These are phyloP conservation scores for Villa cingulata DNA, from an alignment of 2,888 invertebrate genomes.

Conservation along the genomic window DNA sequence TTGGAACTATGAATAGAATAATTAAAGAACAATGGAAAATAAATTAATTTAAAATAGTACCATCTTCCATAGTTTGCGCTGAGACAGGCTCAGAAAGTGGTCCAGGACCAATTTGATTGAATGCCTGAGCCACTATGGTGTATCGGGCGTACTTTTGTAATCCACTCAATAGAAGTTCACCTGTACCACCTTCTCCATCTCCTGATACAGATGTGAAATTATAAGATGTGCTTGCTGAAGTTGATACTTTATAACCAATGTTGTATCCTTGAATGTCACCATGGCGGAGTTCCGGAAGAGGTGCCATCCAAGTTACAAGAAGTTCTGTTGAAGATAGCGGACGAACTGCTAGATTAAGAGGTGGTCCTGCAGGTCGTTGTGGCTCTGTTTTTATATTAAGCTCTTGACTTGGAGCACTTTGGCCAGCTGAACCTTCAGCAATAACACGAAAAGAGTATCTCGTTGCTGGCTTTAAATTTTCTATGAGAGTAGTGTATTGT, in stretches of 20 bases:
- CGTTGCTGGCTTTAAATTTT: constrained; percentile 56
- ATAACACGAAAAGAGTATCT: constrained; percentile 55
- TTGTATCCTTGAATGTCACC: constrained; percentile 66
- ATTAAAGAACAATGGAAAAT: too few relatives aligned
- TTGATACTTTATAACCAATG: constrained; percentile 41
- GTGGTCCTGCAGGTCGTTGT: constrained; percentile 56
- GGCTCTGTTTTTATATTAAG: constrained; percentile 51
- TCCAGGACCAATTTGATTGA: constrained; percentile 60
- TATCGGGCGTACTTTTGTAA: constrained; percentile 53
- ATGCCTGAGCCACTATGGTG: constrained; percentile 56
- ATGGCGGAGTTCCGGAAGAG: constrained; percentile 52
- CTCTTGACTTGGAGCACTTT: constrained; percentile 52
- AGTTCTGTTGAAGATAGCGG: constrained; percentile 61
- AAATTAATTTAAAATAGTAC: too few relatives aligned
- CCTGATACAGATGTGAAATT: constrained; percentile 56
- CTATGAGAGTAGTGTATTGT: constrained; percentile 48
- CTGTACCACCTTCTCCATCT: constrained; percentile 53
- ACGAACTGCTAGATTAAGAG: constrained; percentile 49
- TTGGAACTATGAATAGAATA: constrained; percentile 52
- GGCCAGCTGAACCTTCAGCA: constrained; percentile 61
- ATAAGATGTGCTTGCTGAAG: constrained; percentile 41
- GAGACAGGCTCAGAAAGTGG: constrained; percentile 53
- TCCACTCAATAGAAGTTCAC: constrained; percentile 48
- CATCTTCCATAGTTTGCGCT: constrained; percentile 61
- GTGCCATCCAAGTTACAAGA: constrained; percentile 60